Percentiles rank a stretch among this genome's conserved stretches.
Evolutionary conservation across 2,113 vertebrate species (phyloP).

Genomic region (Rafetus swinhoei): DNA sequence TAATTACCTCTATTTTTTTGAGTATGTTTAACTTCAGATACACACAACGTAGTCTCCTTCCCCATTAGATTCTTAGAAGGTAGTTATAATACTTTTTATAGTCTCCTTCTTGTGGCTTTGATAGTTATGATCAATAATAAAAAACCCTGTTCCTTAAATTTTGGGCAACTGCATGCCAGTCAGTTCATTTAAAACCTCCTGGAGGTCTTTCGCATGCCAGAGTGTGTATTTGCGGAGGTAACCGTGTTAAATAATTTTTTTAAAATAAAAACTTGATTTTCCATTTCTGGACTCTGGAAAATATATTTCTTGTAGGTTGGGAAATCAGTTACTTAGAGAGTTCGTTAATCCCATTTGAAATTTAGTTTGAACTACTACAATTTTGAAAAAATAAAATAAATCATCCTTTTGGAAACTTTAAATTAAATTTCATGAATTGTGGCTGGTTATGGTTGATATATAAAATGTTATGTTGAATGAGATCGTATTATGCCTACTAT

Average conservation of each 20-base stretch:
- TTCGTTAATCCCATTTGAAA: conserved; percentile 44
- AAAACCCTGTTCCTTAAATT: conserved; percentile 76
- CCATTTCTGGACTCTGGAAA: conserved; percentile 52
- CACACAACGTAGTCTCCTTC: conserved; percentile 87
- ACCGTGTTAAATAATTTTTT: conserved; percentile 77
- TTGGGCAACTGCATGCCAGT: conserved; percentile 84
- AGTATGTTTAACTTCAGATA: conserved; percentile 89
- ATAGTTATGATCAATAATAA: conserved; percentile 80
- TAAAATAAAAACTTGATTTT: conserved; percentile 31
- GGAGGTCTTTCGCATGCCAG: conserved; percentile 85
- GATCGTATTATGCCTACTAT: conserved; percentile 22
- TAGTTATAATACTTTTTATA: conserved; percentile 84
- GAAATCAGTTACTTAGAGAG: conserved; percentile 60
- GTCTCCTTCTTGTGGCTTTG: conserved; percentile 85
- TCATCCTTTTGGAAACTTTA: conserved; percentile 28
- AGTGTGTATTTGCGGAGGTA: conserved; percentile 82
- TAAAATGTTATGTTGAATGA: conserved; percentile 17
- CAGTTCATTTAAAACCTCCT: conserved; percentile 84
- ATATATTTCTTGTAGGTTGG: conserved; percentile 35
- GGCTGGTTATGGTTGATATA: conserved; percentile 36
- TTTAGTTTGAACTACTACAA: conserved; percentile 31
- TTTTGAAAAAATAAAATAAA: conserved; percentile 27
- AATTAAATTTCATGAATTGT: conserved; percentile 33
- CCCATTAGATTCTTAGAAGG: conserved; percentile 88
- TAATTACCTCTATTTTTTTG: conserved; percentile 88